phyloP scores from a whole-genome alignment of 2,113 vertebrate genomes.

The Bagarius yarrelli region DNA sequence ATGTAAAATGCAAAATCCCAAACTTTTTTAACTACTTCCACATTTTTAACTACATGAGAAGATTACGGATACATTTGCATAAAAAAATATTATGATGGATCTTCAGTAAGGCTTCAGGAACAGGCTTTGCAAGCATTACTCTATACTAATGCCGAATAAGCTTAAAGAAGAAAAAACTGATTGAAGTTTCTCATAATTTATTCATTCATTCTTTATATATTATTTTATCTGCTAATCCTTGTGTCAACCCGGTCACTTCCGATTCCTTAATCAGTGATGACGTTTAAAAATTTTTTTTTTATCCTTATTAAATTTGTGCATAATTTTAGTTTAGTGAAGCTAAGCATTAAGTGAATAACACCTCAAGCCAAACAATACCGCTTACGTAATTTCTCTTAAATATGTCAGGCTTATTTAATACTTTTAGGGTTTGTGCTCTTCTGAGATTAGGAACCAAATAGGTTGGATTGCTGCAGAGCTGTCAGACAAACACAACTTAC shows the following conservation, averaged over 20 bases:
- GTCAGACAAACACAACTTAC: conserved; percentile 65
- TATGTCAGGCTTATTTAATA: conserved; percentile 11
- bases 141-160: not conserved
- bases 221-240: conserved; percentile 12
- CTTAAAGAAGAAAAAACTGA: conserved; percentile 1
- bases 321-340: not conserved
- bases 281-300: conserved; percentile 32
- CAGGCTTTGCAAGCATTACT: not conserved
- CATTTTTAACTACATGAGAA: not conserved
- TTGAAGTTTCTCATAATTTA: not conserved
- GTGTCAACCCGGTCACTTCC: not conserved
- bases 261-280: conserved; percentile 5
- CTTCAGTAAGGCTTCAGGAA: not conserved
- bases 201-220: not conserved
- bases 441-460: conserved; percentile 2
- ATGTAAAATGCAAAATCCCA: not conserved
- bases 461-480: conserved; percentile 41
- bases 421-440: conserved; percentile 2
- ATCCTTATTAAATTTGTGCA: conserved; percentile 36
- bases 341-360: conserved; percentile 35
- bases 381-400: conserved; percentile 34
- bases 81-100: not conserved
- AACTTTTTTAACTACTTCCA: too few relatives aligned
- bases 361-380: conserved; percentile 20
- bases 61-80: not conserved